Evolutionary conservation across 1,140 invertebrate species (phyloP).

Genomic region (Leptoteleia sp.): DNA sequence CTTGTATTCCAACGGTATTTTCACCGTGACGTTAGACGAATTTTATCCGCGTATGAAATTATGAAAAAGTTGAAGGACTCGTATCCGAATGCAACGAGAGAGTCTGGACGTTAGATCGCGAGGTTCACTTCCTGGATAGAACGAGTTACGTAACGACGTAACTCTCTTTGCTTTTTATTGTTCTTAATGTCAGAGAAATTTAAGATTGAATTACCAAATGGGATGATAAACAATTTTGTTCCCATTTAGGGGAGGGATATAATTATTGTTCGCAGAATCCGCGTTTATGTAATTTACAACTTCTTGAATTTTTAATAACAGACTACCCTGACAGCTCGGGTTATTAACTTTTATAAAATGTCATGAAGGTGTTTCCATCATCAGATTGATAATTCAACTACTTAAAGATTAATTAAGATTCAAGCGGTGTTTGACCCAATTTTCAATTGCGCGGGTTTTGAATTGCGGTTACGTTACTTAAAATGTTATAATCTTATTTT

Average conservation of each 20-base stretch:
- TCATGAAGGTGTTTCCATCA: not conserved
- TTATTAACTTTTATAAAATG: not conserved
- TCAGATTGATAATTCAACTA: too few relatives aligned
- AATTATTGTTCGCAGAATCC: conserved; percentile 20
- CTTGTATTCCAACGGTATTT: too few relatives aligned
- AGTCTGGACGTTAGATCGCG: conserved; percentile 11
- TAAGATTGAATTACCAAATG: conserved; percentile 34
- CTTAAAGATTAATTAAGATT: too few relatives aligned
- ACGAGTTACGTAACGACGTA: conserved; percentile 32
- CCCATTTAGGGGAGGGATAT: conserved; percentile 8
- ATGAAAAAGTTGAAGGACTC: not conserved
- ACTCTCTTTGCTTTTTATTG: conserved; percentile 40
- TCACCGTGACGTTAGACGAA: too few relatives aligned
- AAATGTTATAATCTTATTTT: too few relatives aligned
- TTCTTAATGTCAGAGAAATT: conserved; percentile 52
- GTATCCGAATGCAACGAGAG: conserved; percentile 8
- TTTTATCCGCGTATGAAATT: too few relatives aligned
- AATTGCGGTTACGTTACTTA: too few relatives aligned
- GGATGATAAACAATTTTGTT: conserved; percentile 22
- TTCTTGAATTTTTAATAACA: conserved; percentile 3
- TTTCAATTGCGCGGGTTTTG: too few relatives aligned
- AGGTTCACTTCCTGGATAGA: conserved; percentile 40
- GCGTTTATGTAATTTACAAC: conserved; percentile 11
- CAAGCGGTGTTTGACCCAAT: too few relatives aligned
- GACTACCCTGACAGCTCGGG: too few relatives aligned